Conservation (phyloP, 1,140 invertebrate genomes). For the Aricia agestis region DNA sequence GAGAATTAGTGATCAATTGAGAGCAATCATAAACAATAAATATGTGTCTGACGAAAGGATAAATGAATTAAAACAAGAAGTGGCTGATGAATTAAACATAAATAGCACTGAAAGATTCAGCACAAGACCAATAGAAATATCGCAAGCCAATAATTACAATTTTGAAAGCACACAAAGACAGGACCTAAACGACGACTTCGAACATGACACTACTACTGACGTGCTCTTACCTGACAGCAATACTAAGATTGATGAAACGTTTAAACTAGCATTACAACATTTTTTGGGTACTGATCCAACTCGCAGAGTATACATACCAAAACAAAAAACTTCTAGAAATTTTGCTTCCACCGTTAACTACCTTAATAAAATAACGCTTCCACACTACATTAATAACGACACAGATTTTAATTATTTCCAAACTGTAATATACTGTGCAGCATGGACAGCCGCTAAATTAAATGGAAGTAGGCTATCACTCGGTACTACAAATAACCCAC, state of each 20-base stretch:
- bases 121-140: too few relatives aligned
- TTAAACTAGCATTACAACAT: neutral
- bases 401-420: slow-evolving; percentile 19
- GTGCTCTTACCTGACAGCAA: neutral
- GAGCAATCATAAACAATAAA: slow-evolving; percentile 20
- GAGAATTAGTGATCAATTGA: slow-evolving; percentile 29
- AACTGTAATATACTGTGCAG: slow-evolving; percentile 24
- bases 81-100: neutral
- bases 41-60: neutral
- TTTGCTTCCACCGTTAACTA: too few relatives aligned
- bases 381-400: neutral
- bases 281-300: slow-evolving; percentile 8
- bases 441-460: slow-evolving; percentile 20
- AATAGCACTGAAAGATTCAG: neutral
- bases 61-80: neutral
- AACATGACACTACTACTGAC: too few relatives aligned
- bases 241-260: neutral
- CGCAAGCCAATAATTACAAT: neutral
- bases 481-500: too few relatives aligned
- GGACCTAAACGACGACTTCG: neutral
- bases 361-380: too few relatives aligned
- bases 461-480: slow-evolving; percentile 20
- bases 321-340: too few relatives aligned
- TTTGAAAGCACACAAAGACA: neutral
- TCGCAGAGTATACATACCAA: slow-evolving; percentile 5